These are phyloP conservation scores for Pseudopodoces humilis DNA, from an alignment of 2,113 vertebrate genomes.

Conservation along the genomic window DNA sequence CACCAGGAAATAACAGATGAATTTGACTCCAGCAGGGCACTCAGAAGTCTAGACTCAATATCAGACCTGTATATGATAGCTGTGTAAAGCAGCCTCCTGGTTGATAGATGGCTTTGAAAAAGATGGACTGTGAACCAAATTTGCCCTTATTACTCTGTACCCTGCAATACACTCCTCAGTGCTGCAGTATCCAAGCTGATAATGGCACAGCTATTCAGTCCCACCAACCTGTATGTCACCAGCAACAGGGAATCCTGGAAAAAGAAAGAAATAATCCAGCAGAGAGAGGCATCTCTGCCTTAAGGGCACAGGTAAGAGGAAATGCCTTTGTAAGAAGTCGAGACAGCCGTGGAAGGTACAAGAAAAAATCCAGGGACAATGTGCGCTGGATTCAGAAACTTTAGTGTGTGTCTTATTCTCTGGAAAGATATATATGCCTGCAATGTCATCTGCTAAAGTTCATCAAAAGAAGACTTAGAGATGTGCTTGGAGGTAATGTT, in stretches of 20 bases:
- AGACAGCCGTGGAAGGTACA: neutral
- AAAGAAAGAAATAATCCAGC: neutral
- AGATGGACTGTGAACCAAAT: neutral
- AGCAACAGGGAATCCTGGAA: neutral
- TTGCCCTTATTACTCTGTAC: conserved; percentile 2
- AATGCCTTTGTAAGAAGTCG: neutral
- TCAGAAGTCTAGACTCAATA: neutral
- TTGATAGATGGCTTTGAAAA: conserved; percentile 5
- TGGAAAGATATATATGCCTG: neutral
- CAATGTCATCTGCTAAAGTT: neutral
- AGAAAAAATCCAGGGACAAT: neutral
- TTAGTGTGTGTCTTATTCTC: neutral
- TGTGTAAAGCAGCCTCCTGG: neutral
- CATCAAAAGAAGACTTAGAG: neutral
- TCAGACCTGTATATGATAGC: neutral
- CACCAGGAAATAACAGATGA: neutral
- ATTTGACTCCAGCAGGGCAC: neutral
- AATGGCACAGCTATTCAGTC: neutral
- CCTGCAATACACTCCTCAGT: neutral
- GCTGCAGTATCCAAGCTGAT: neutral
- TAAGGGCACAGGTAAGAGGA: neutral
- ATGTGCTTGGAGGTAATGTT: neutral
- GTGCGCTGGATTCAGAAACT: neutral
- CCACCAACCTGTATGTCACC: neutral
- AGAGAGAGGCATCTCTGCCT: neutral